Evolutionary conservation across 2,888 invertebrate species (phyloP), one percentile per base, ranked within the genome.

Genomic region (Arenicola marina): DNA sequence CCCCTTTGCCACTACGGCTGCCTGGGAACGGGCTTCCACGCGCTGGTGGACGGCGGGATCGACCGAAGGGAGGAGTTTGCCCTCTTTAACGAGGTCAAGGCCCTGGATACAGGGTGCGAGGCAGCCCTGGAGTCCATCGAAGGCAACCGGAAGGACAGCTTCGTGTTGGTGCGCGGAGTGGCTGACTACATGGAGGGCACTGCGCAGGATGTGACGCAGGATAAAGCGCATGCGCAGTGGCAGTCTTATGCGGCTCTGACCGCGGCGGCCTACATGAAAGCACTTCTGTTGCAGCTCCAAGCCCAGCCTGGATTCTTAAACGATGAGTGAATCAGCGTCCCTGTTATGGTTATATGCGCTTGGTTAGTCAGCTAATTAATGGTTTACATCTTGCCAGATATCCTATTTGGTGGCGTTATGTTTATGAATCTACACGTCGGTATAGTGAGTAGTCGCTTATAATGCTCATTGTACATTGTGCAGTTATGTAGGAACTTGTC

Each of bases 101-200:
- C 96, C 0, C 95, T 92, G 84, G 97, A 98, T 85, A 91, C 91
- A 68, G 97, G 97, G 82, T 92, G 95, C 82, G 95, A 97, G 83
- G 91, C 94, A 1, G 95, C 95, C 26, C 88, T 96, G 58, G 95
- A 96, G 83, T 93, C 94, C 74, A 68, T 81, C 31, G 79, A 79
- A 24, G 65, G 62, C 24, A 60, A 55, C 43, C 48, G 62, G 31
- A 65, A 61, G 59, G 63, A 67, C n/a, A 61, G 93, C 84, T 86
- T 86, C 77, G 76, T 87, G n/a, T 78, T 86, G 58, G 85, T 89
- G 67, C 73, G 87, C 84, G 97, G 98, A 61, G 92, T 97, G 74
- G 90, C 95, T 1, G 97, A 97, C 84, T 98, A 97, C 84, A 80
- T 91, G 81, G 96, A 98, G 76, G 98, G 98, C 38, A 92, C 92